phyloP scores from a whole-genome alignment of 2,888 invertebrate genomes.

The Hirtodrosophila histrioides region DNA sequence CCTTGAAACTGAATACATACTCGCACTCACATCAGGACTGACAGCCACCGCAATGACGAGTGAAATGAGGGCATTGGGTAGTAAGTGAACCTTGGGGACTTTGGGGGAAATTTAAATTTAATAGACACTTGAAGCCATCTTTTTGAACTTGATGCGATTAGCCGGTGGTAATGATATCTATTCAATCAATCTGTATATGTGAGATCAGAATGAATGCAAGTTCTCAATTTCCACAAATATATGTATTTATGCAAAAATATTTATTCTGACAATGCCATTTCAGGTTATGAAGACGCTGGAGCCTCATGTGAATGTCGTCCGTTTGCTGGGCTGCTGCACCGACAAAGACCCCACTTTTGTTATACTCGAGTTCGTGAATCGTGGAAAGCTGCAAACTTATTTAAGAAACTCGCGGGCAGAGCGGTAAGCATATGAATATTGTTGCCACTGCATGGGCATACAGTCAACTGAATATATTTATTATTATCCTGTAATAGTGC shows the following conservation, averaged over 20 bases:
- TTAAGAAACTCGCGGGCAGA: constrained; percentile 93
- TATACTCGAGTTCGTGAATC: constrained; percentile 95
- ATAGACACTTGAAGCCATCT: constrained; percentile 12
- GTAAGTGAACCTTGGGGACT: constrained; percentile 10
- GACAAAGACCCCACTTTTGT: constrained; percentile 96
- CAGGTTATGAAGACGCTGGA: constrained; percentile 96
- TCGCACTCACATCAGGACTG: too few relatives aligned
- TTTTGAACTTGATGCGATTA: constrained; percentile 9
- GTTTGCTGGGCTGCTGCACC: constrained; percentile 94
- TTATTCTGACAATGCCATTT: constrained; percentile 7
- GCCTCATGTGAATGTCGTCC: constrained; percentile 95
- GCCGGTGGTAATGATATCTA: constrained; percentile 8
- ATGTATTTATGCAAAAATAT: not conserved
- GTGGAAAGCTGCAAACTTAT: constrained; percentile 95
- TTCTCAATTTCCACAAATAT: too few relatives aligned
- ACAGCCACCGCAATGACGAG: too few relatives aligned
- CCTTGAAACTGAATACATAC: too few relatives aligned
- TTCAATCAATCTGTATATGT: too few relatives aligned
- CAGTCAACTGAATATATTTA: too few relatives aligned
- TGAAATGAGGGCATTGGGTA: too few relatives aligned
- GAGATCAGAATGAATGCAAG: too few relatives aligned
- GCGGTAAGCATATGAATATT: constrained; percentile 83
- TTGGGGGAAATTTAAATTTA: constrained; percentile 17
- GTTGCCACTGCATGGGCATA: too few relatives aligned
- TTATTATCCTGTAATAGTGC: too few relatives aligned